Evolutionary conservation across 2,113 vertebrate species (phyloP), one percentile per base, ranked within the genome.

Genomic region (Chaetops frenatus): DNA sequence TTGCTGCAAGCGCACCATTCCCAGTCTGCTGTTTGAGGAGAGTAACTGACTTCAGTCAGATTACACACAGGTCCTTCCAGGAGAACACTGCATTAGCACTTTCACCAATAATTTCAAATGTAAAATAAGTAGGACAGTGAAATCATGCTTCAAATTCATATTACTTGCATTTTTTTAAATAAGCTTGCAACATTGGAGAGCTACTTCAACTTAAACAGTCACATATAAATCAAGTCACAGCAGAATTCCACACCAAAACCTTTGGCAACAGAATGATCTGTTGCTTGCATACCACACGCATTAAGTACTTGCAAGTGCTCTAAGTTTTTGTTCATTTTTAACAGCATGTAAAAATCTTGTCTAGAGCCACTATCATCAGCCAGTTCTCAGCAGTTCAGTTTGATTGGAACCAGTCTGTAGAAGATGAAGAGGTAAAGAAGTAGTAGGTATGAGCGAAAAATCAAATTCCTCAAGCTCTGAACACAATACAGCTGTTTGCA

Each of bases 191-290:
- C 51, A 70, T 70, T 56, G 54, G 88, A 56, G 25, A 73, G 62
- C 57, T 86, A 80, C 25, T 94, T 96, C 86, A 86, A 36, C 88
- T 92, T 79, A 44, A 95, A 82, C 62, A 74, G 53, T 36, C 51
- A 61, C 25, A 45, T 22, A 88, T 66, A 95, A 95, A 79, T 97
- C 92, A 95, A 94, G 73, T 47, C 15, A 2, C 15, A 91, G 91
- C 36, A 91, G 73, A 38, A 71, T 56, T 90, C 88, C 88, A 73
- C 83, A 78, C 44, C 86, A 85, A 91, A 85, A 45, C n/a, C 35
- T 81, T 56, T 91, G 81, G 81, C 78, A 95, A 50, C 33, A 69
- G 60, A 88, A 79, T 11, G 9, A 78, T 76, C 56, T 40, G 54
- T 79, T 84, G n/a, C 70, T 89, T 91, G 61, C 87, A 91, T 80